phyloP scores from a whole-genome alignment of 2,797 vertebrate genomes.

The Pseudochaenichthys georgianus region DNA sequence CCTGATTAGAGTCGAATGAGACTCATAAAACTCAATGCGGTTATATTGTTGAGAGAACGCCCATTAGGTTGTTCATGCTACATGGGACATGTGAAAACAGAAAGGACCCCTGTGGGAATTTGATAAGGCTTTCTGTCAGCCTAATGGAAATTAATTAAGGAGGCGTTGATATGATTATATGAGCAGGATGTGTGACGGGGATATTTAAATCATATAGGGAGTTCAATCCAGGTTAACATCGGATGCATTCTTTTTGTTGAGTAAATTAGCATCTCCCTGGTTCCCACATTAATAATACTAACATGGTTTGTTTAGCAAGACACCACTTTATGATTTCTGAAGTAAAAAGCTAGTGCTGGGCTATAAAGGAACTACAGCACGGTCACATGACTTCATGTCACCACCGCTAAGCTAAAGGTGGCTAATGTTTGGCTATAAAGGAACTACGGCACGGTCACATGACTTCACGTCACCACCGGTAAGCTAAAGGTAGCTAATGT shows the following conservation, averaged over 20 bases:
- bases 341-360: no score
- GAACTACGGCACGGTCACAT: no score
- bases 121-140: slow-evolving; percentile 26
- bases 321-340: no score
- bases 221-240: neutral
- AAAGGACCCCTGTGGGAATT: slow-evolving; percentile 41
- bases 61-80: slow-evolving; percentile 32
- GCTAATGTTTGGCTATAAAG: no score
- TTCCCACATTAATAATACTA: no score
- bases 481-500: no score
- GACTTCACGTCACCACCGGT: no score
- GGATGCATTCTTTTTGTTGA: neutral
- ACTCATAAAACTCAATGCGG: slow-evolving; percentile 54
- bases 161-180: slow-evolving; percentile 12
- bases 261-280: no score
- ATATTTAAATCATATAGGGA: neutral
- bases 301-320: no score
- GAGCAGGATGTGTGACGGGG: neutral
- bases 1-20: slow-evolving; percentile 58
- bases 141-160: slow-evolving; percentile 19
- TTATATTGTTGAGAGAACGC: slow-evolving; percentile 33
- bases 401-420: no score
- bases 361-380: no score
- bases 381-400: no score
- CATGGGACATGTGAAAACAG: slow-evolving; percentile 29